Conservation (phyloP, 1,140 invertebrate genomes). For the Drosophila sp. region DNA sequence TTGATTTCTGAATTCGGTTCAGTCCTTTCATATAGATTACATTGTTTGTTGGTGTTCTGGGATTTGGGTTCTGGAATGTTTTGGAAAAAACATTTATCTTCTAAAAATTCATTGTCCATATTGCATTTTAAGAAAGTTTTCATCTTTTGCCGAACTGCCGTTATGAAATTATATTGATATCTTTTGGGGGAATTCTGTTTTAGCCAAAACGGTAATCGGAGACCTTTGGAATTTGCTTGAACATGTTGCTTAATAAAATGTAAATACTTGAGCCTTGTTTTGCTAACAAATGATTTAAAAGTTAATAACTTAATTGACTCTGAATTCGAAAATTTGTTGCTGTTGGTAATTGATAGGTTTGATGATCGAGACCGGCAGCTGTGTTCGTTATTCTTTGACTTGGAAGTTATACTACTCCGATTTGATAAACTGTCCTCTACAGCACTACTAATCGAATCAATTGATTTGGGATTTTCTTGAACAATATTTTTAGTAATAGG, state of each 20-base stretch:
- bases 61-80: slow-evolving; percentile 2
- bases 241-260: slow-evolving; percentile 2
- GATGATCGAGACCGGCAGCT: not conserved
- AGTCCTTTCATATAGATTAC: not conserved
- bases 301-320: not conserved
- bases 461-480: not conserved
- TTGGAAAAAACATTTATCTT: not conserved
- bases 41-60: not conserved
- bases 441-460: not conserved
- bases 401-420: not conserved
- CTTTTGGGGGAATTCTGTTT: not conserved
- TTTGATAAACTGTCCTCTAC: not conserved
- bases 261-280: slow-evolving; percentile 3
- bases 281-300: slow-evolving; percentile 3
- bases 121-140: not conserved
- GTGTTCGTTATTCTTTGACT: not conserved
- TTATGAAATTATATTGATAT: slow-evolving; percentile 4
- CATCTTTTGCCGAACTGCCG: not conserved
- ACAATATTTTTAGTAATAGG: not conserved
- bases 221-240: not conserved
- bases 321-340: not conserved
- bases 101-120: not conserved
- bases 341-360: not conserved
- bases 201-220: not conserved
- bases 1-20: not conserved